These are phyloP conservation scores for Oceanites oceanicus DNA, from an alignment of 2,113 vertebrate species.

Conservation along the genomic window DNA sequence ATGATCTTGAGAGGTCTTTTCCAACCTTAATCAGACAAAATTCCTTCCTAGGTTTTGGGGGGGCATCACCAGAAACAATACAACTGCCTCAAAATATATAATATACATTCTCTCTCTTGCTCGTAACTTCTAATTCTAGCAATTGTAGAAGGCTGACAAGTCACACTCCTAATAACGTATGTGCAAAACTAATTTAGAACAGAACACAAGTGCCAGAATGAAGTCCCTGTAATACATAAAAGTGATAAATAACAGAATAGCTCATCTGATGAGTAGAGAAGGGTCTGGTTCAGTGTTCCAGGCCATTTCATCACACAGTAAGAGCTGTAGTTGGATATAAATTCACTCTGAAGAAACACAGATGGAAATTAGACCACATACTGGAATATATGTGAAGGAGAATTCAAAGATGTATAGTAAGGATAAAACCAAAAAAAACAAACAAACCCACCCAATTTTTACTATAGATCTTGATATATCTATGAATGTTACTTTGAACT, in stretches of 20 bases:
- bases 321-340: neutral
- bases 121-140: neutral
- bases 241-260: neutral
- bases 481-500: neutral
- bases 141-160: neutral
- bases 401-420: neutral
- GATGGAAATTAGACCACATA: neutral
- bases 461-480: neutral
- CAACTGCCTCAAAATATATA: neutral
- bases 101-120: neutral
- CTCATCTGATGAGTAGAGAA: neutral
- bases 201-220: neutral
- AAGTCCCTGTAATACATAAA: neutral
- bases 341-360: neutral
- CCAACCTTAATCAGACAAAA: neutral
- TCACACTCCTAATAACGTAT: neutral
- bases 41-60: neutral
- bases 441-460: neutral
- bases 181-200: neutral
- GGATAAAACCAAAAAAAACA: neutral
- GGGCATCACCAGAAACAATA: accelerated
- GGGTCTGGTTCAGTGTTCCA: neutral
- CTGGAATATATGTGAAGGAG: neutral
- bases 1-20: neutral
- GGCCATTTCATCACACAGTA: neutral